These are phyloP conservation scores for Leptinotarsa haldemani DNA, from an alignment of 2,888 invertebrate genomes.

Conservation along the genomic window DNA sequence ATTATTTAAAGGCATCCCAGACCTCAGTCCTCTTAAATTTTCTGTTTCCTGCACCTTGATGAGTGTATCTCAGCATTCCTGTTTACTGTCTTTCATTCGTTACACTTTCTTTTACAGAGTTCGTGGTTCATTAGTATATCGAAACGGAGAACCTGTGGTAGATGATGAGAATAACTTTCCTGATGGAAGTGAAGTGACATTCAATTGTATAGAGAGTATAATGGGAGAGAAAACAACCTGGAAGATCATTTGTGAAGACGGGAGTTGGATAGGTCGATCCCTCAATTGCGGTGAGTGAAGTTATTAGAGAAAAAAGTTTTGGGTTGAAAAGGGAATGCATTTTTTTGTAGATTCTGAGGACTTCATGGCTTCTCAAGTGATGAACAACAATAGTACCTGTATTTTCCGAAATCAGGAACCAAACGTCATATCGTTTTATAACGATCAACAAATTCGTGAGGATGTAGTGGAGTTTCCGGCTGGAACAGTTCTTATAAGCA, in stretches of 20 bases:
- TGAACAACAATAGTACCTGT: conserved; percentile 76
- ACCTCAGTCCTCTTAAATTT: no score
- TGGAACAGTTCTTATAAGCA: conserved; percentile 70
- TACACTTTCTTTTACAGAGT: conserved; percentile 66
- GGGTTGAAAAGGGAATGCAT: neutral
- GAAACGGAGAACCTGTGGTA: conserved; percentile 77
- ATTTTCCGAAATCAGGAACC: conserved; percentile 81
- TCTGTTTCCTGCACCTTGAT: no score
- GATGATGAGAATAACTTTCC: conserved; percentile 78
- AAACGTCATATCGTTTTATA: conserved; percentile 84
- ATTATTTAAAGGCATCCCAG: no score
- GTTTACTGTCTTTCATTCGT: no score
- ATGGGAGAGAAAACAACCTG: conserved; percentile 86
- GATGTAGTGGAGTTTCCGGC: conserved; percentile 83
- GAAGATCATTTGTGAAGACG: conserved; percentile 87
- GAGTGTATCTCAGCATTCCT: no score
- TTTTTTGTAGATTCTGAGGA: conserved; percentile 57
- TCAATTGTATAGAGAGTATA: conserved; percentile 84
- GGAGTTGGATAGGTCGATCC: conserved; percentile 85
- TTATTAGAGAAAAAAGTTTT: neutral
- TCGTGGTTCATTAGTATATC: conserved; percentile 82
- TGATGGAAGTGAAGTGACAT: conserved; percentile 85
- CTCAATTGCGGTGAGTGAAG: conserved; percentile 78
- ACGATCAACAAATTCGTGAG: conserved; percentile 82
- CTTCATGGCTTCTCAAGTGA: conserved; percentile 54